Percentiles rank a stretch among this genome's conserved stretches.
Evolutionary conservation across 2,113 vertebrate genomes (phyloP).

Genomic region (Anoplopoma fimbria): DNA sequence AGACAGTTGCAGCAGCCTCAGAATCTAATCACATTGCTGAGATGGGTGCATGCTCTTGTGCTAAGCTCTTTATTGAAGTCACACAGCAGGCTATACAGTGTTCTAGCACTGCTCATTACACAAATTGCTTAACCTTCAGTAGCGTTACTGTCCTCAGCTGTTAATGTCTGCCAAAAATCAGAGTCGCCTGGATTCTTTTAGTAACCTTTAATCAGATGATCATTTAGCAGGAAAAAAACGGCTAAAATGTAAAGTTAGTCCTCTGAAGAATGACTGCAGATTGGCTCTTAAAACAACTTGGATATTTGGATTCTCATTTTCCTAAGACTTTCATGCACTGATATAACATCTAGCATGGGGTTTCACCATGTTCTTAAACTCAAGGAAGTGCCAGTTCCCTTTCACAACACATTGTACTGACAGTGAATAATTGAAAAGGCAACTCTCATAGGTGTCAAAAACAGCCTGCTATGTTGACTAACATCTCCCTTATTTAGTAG

Average conservation of each 20-base stretch:
- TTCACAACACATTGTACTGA: constrained; percentile 41
- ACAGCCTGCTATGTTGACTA: constrained; percentile 18
- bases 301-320: not conserved
- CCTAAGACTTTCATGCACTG: not conserved
- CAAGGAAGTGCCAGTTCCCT: too few species aligned
- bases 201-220: constrained; percentile 19
- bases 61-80: constrained; percentile 76
- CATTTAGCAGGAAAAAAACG: not conserved
- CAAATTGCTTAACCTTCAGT: constrained; percentile 48
- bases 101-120: constrained; percentile 54
- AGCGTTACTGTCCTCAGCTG: not conserved
- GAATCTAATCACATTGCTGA: constrained; percentile 21
- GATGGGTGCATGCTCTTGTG: constrained; percentile 24
- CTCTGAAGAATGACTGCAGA: not conserved
- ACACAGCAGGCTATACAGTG: constrained; percentile 63
- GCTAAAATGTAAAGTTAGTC: not conserved
- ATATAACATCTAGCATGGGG: too few species aligned
- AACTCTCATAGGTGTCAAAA: constrained; percentile 19
- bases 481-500: not conserved
- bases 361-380: not conserved
- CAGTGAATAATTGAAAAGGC: constrained; percentile 19
- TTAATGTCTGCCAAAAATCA: not conserved
- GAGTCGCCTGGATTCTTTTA: not conserved
- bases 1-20: not conserved
- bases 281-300: not conserved